These are phyloP conservation scores for Conistra vaccinii DNA, from an alignment of 2,888 invertebrate species.

Conservation along the genomic window DNA sequence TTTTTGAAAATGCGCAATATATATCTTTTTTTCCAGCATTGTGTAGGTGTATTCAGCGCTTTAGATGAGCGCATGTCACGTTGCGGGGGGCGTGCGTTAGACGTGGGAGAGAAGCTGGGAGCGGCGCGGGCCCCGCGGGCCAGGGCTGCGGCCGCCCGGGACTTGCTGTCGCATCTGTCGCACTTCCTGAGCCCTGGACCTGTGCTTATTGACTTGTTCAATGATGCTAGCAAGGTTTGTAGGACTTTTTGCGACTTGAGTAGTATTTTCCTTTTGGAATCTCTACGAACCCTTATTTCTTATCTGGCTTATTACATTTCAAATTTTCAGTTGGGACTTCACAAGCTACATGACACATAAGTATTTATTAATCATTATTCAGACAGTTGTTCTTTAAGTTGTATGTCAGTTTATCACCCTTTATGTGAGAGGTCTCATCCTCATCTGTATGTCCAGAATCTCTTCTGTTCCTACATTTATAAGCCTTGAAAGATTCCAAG, in stretches of 20 bases:
- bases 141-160: constrained; percentile 98
- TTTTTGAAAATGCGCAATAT: no score
- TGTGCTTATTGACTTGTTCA: constrained; percentile 96
- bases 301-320: neutral
- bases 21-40: constrained; percentile 89
- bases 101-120: constrained; percentile 99
- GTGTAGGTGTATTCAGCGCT: constrained; percentile 97
- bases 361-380: neutral
- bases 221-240: constrained; percentile 94
- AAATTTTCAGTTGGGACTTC: no score
- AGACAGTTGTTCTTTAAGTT: neutral
- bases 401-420: neutral
- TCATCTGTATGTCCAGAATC: no score
- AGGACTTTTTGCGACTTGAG: neutral
- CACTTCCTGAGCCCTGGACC: constrained; percentile 97
- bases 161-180: constrained; percentile 97
- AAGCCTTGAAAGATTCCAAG: neutral
- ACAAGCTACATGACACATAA: neutral
- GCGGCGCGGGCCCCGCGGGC: constrained; percentile 98
- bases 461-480: no score
- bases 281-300: neutral
- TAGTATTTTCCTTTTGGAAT: neutral
- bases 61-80: constrained; percentile 98
- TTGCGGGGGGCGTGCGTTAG: constrained; percentile 99
- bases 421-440: neutral